Base-by-base conservation (phyloP, 2,797 vertebrate species). In the Chlorospingus semifuscus region DNA sequence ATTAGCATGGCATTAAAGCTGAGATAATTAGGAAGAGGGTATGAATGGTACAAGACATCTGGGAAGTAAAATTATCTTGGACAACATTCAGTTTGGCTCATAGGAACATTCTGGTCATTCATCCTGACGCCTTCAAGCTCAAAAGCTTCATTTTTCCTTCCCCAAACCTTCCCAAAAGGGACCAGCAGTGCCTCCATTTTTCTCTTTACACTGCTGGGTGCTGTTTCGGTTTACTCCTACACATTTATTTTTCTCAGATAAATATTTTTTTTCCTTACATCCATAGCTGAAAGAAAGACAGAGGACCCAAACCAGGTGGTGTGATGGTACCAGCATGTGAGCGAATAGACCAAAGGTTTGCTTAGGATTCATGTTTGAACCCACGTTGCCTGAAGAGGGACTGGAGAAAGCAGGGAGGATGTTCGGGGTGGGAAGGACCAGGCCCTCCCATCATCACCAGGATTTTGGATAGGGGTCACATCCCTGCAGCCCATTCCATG, bases 371-470 rank as follows among this genome's bases (percentile, higher is more conserved):
- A 0, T 4, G 7, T 68, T 26, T 34, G 50, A 42, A 39, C 52
- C 46, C 29, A 1, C 0, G 0, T 21, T 34, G 20, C 36, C 36
- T 76, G 61, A 64, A 29, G 3, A 21, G 27, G 11, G 5, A 57
- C 21, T 3, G 8, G 26, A 85, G 65, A 19, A 66, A 65, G 49
- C 6, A 8, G 32, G 36, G 34, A 56, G 14, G 26, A 5, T 24
- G 37, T 12, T 20, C 11, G 4, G 42, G 15, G 5, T 0, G 12
- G 66, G 46, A 60, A 83, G 37, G 61, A 23, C 24, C 70, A 20
- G 0, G 3, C 2, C 0, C 8, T 46, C 26, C 10, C 8, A 8
- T 1, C 3, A 2, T 15, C 10, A 11, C 46, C 66, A 46, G 34
- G 2, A 4, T 32, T 87, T 50, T 24, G 63, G 70, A 23, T 11